Percentiles rank a stretch among this genome's conserved stretches.
Evolutionary conservation across 92 coral and sea anemone species (phyloP).

Genomic region (Muricea muricata): DNA sequence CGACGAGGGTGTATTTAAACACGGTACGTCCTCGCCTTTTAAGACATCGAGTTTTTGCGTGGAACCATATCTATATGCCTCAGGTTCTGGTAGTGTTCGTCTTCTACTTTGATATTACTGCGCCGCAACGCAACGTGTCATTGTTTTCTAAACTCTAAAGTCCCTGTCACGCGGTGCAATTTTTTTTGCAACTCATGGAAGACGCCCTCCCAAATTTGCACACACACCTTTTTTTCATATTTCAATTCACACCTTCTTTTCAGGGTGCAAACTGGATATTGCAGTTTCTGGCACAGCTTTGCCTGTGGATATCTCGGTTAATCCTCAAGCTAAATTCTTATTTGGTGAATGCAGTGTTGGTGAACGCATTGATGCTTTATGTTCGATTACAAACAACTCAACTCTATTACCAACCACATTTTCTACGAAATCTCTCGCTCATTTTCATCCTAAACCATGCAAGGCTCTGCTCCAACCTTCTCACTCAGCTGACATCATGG

Average conservation of each 20-base stretch:
- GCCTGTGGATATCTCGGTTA: constrained; percentile 83
- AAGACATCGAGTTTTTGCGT: too few species aligned
- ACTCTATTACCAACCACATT: constrained; percentile 79
- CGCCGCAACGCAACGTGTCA: too few species aligned
- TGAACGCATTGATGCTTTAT: constrained; percentile 82
- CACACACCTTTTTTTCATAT: not conserved
- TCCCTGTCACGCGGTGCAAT: too few species aligned
- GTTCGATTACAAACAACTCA: constrained; percentile 90
- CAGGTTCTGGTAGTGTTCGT: too few species aligned
- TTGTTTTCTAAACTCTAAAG: too few species aligned
- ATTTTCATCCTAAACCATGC: constrained; percentile 84
- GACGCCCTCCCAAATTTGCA: too few species aligned
- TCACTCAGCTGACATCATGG: constrained; percentile 78
- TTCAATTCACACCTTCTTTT: not conserved
- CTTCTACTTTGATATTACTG: too few species aligned
- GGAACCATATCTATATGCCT: too few species aligned
- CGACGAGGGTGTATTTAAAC: constrained; percentile 29
- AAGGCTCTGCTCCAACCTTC: constrained; percentile 75
- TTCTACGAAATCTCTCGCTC: constrained; percentile 81
- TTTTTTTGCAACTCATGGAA: too few species aligned
- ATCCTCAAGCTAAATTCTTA: constrained; percentile 85
- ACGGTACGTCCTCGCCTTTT: not conserved
- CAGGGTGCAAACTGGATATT: constrained; percentile 87
- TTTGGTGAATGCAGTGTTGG: constrained; percentile 91
- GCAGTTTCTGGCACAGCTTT: constrained; percentile 89